Percentiles rank a stretch among this genome's conserved stretches.
Evolutionary conservation across 92 coral and sea anemone genomes (phyloP).

Genomic region (Scolanthus callimorphus): DNA sequence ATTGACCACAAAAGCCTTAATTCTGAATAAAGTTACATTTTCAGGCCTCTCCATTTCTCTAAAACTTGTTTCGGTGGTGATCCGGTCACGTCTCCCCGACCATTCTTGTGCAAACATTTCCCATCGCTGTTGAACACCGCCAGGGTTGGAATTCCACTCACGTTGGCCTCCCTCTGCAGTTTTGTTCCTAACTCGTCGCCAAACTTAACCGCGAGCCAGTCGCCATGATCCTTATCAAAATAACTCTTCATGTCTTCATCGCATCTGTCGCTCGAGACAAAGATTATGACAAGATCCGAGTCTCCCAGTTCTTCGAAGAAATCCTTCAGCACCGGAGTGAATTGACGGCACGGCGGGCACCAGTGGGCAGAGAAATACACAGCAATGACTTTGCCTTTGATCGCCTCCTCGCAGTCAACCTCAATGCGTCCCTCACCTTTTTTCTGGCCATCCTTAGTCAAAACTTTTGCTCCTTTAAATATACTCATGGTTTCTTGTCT

Average conservation of each 20-base stretch:
- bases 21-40: no score
- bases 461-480: no score
- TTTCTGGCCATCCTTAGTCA: no score
- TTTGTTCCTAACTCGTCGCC: not conserved
- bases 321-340: not conserved
- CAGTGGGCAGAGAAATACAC: not conserved
- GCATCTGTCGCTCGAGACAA: constrained; percentile 42
- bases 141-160: constrained; percentile 45
- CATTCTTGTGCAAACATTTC: constrained; percentile 21
- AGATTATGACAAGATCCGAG: constrained; percentile 8
- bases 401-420: not conserved
- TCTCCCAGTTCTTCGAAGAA: not conserved
- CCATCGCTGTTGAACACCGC: constrained; percentile 28
- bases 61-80: not conserved
- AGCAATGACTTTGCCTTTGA: not conserved
- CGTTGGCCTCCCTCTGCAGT: constrained; percentile 29
- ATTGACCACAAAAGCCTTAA: no score
- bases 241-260: constrained; percentile 33
- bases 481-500: no score
- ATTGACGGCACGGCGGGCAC: not conserved
- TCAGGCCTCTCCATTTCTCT: not conserved
- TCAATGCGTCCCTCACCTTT: no score
- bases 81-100: constrained; percentile 28
- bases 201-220: constrained; percentile 37
- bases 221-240: constrained; percentile 32